These are phyloP conservation scores for Lucinisca nassula DNA, from an alignment of 2,888 invertebrate species.

Conservation along the genomic window DNA sequence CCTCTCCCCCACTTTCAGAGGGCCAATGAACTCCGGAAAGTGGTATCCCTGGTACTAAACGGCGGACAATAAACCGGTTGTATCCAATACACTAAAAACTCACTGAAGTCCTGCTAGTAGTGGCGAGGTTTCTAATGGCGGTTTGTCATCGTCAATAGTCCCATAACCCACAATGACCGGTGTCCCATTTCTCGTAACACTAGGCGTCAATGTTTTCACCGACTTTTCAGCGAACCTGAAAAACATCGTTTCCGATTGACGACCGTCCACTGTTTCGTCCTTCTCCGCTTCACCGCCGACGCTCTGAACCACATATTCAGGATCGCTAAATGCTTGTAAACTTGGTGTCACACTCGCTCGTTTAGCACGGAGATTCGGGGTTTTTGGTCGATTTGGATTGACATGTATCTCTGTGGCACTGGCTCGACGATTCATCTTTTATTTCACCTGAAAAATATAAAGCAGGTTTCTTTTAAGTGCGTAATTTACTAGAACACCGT, in stretches of 20 bases:
- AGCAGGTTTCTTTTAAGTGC: no score
- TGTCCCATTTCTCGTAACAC: not conserved
- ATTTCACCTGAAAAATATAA: no score
- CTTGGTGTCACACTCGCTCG: conserved; percentile 14
- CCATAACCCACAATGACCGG: not conserved
- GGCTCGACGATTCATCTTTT: conserved; percentile 25
- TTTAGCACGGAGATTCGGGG: not conserved
- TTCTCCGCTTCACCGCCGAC: not conserved
- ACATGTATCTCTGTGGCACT: conserved; percentile 48
- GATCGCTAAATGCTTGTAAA: not conserved
- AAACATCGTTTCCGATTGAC: not conserved
- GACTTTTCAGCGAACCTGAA: not conserved
- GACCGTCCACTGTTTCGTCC: not conserved
- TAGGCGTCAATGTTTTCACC: not conserved
- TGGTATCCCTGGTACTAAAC: no score
- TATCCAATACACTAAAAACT: not conserved
- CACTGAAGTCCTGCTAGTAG: not conserved
- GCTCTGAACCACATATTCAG: not conserved
- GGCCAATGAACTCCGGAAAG: no score
- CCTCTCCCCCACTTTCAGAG: no score
- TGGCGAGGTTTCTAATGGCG: not conserved
- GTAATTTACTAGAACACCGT: no score
- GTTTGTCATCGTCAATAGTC: not conserved
- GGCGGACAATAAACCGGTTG: no score
- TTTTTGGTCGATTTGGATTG: conserved; percentile 58